These are phyloP conservation scores for Typhlichthys eigenmanni DNA, from an alignment of 2,797 vertebrate genomes.

Conservation along the genomic window DNA sequence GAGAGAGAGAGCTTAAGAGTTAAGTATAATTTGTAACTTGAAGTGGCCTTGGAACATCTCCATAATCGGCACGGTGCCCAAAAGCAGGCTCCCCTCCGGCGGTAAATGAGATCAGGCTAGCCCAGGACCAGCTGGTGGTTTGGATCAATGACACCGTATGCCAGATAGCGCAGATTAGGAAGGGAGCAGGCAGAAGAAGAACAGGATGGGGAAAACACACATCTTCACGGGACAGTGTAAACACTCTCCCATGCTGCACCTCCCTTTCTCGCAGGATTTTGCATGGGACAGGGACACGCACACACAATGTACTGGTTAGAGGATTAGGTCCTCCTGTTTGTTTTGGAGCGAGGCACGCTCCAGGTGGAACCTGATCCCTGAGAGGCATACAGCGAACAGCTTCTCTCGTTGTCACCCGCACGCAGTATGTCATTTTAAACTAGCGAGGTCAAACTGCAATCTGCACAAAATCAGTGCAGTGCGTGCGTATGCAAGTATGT, in stretches of 20 bases:
- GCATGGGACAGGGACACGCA: constrained; percentile 33
- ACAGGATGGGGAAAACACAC: constrained; percentile 40
- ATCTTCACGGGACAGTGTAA: constrained; percentile 61
- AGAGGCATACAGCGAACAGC: constrained; percentile 23
- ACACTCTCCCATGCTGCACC: constrained; percentile 23
- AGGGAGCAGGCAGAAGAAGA: constrained; percentile 16
- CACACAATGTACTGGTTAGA: constrained; percentile 59
- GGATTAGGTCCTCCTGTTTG: constrained; percentile 73
- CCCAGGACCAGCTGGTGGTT: constrained; percentile 76
- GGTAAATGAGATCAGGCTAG: constrained; percentile 74
- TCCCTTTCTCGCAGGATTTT: constrained; percentile 33
- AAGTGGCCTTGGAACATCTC: constrained; percentile 68
- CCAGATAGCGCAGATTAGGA: constrained; percentile 37
- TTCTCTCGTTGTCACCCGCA: not conserved
- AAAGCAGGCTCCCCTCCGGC: constrained; percentile 61
- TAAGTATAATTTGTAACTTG: constrained; percentile 71
- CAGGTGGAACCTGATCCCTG: constrained; percentile 67
- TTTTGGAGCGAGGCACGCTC: constrained; percentile 63
- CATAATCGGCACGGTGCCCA: constrained; percentile 68
- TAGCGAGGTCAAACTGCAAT: not conserved
- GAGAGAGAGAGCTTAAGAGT: constrained; percentile 26
- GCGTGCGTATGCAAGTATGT: no score
- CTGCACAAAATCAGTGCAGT: not conserved
- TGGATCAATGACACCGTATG: constrained; percentile 65
- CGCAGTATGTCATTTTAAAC: not conserved